phyloP scores from a whole-genome alignment of 2,888 invertebrate species.

The Apocheima hispidaria region DNA sequence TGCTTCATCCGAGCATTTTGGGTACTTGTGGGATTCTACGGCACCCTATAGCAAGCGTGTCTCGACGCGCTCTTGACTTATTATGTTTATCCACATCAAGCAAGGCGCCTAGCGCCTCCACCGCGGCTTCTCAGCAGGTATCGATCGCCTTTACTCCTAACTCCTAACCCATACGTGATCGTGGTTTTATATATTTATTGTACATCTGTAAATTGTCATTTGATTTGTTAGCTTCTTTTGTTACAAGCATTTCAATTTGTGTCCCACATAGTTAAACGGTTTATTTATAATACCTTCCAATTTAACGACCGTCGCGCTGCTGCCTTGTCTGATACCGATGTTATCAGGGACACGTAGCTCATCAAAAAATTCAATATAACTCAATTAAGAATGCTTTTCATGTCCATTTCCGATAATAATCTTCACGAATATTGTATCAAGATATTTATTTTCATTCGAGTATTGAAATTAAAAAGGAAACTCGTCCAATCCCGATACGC shows the following conservation, averaged over 20 bases:
- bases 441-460: conserved; percentile 37
- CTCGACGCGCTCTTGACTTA: too few relatives aligned
- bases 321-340: conserved; percentile 21
- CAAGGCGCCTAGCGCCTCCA: conserved; percentile 81
- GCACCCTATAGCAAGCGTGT: too few relatives aligned
- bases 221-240: conserved; percentile 47
- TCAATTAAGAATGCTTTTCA: conserved; percentile 45
- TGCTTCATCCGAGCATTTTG: too few relatives aligned
- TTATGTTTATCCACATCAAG: conserved; percentile 73
- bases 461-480: conserved; percentile 39
- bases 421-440: conserved; percentile 39
- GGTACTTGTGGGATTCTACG: too few relatives aligned
- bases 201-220: conserved; percentile 64
- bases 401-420: conserved; percentile 40
- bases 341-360: conserved; percentile 29
- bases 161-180: conserved; percentile 48
- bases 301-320: conserved; percentile 23
- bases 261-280: conserved; percentile 24
- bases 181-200: conserved; percentile 75
- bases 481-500: conserved; percentile 42
- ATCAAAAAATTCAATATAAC: conserved; percentile 44
- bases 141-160: too few relatives aligned
- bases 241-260: conserved; percentile 37
- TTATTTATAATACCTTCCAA: conserved; percentile 46
- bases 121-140: conserved; percentile 72